Evolutionary conservation across 2,113 vertebrate species (phyloP), one percentile per base, ranked within the genome.

Genomic region (Dasyurus viverrinus): DNA sequence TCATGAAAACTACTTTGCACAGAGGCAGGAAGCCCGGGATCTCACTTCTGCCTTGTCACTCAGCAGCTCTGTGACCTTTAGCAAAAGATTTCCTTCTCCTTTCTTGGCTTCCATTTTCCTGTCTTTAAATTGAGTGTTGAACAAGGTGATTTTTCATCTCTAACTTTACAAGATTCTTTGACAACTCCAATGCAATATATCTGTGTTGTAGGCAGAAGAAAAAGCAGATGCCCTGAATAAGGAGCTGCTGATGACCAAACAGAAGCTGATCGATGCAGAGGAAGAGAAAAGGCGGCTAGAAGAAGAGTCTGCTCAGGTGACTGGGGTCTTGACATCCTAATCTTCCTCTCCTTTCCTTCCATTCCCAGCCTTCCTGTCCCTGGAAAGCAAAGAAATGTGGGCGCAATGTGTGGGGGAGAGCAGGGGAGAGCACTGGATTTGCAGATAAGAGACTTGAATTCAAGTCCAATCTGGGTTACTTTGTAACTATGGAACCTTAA

Each of bases 221-320:
- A 99, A 99, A 98, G 99, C 99, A 42, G 99, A 99, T 47, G 99
- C 99, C 16, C 98, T 99, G 93, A 99, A 99, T 98, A 99, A 99
- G 98, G 99, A 99, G 96, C 98, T 99, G 94, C 99, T 99, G 91
- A 99, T 99, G 99, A 99, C 99, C 97, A 99, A 99, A 98, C 99
- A 99, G 98, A 99, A 99, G 96, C 93, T 99, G 97, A 99, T 99
- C 60, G 99, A 99, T 93, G 99, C 99, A 0, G 99, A 99, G 96
- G 99, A 99, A 22, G 99, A 99, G 97, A 99, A 99, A 97, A 99
- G 99, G 47, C 98, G 99, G 91, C 98, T 99, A 90, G 99, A 99
- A 97, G 99, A 99, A 60, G 99, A 99, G 97, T 99, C 99, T 0
- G 99, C 99, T 50, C 99, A 99, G 99, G 99, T 99, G 68, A 90